Evolutionary conservation across 1,140 invertebrate species (phyloP), one percentile per base, ranked within the genome.

Genomic region (Adoxophyes honmai): DNA sequence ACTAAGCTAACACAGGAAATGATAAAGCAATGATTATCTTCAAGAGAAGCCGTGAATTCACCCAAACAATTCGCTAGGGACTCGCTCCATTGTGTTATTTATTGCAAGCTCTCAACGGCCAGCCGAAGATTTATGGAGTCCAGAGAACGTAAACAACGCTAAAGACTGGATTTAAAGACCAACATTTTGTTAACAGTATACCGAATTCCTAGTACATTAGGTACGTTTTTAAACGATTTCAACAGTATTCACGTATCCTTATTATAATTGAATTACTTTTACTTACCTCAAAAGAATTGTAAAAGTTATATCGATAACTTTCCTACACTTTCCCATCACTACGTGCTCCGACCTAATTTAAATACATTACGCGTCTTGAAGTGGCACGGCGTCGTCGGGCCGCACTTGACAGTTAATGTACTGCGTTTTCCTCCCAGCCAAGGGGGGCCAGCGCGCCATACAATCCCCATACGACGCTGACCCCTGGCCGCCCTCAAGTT

Each of bases 271-370:
- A n/a, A n/a, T n/a, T n/a, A n/a, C n/a, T n/a, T n/a, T n/a, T n/a
- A n/a, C n/a, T n/a, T n/a, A n/a, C n/a, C n/a, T n/a, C n/a, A n/a
- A n/a, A n/a, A n/a, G n/a, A n/a, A n/a, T 28, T 28, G 21, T 3
- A 28, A 28, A 28, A 28, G n/a, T n/a, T 21, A 21, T 14, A 48
- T 48, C 42, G 42, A 48, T 21, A 48, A 3, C 11, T 21, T 11
- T n/a, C n/a, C 11, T 6, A 44, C 4, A 4, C 16, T n/a, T 11
- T 28, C 42, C 18, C 42, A 44, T 48, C 42, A 21, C 42, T 48
- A 48, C 54, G 62, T 60, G 62, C 67, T 66, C 54, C 35, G 57
- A 60, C 60, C 67, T 77, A 70, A 79, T 79, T 79, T 79, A 70
- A 77, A 79, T 75, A 75, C 68, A 73, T 70, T 73, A 65, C 59